Evolutionary conservation across 2,888 invertebrate species (phyloP), one percentile per base, ranked within the genome.

Genomic region (Deilephila porcellus): DNA sequence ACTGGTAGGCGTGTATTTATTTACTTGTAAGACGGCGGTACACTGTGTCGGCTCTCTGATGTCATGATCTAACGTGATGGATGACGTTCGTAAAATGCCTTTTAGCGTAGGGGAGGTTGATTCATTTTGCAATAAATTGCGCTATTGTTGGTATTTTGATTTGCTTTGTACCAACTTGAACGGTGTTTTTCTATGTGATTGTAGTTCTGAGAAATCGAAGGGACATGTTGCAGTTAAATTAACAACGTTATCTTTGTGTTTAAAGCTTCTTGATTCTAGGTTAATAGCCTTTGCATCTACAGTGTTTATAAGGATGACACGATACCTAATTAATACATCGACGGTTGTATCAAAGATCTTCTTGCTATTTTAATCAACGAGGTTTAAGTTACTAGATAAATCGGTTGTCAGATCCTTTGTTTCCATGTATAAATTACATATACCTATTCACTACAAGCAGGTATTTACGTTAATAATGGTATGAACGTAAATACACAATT

Each of bases 11-110:
- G 67, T 67, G 45, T 67, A 67, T 52, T 62, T 63, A 34, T 63
- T 52, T 52, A 45, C 25, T 67, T 67, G 67, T 64, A 45, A 17
- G 45, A 37, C 20, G 8, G 64, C 34, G 37, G 20, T 14, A 45
- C 45, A 45, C 45, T 45, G 34, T 64, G 34, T n/a, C 67, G 67
- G 67, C 67, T 25, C 67, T 67, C 67, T 71, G 71, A 71, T 71
- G 71, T 71, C 71, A 71, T 71, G 34, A 37, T 71, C 34, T 60
- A 20, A 71, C 60, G 71, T 59, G 60, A 70, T 45, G 64, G 20
- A 64, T 67, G 67, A 67, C 67, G 67, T 25, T 25, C 52, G 20
- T 52, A 52, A 67, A 67, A 67, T 67, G 45, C 67, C 64, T 64
- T 64, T 64, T 20, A 64, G 45, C 45, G 20, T 37, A 52, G 67